Percentiles rank a stretch among this genome's conserved stretches.
These are phyloP conservation scores for Acanthurus lineatus DNA, from an alignment of 2,797 vertebrate species.

Conservation along the genomic window DNA sequence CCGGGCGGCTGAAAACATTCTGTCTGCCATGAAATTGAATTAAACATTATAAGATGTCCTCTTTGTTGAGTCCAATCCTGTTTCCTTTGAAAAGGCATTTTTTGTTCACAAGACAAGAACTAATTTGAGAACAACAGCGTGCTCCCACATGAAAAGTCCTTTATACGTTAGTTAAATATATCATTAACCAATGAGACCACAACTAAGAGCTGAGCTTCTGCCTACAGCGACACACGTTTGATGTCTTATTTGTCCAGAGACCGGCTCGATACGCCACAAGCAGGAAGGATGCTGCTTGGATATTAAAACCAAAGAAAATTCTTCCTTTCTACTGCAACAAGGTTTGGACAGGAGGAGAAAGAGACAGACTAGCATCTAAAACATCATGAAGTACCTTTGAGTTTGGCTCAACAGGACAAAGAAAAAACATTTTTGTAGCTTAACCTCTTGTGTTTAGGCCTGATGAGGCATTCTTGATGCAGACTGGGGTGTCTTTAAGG, in stretches of 20 bases:
- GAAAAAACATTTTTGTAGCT: no score
- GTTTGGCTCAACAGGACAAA: no score
- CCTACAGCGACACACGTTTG: not conserved
- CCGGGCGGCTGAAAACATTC: constrained; percentile 49
- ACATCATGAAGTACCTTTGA: no score
- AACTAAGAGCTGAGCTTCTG: not conserved
- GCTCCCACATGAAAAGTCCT: constrained; percentile 12
- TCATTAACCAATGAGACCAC: constrained; percentile 12
- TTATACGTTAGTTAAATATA: not conserved
- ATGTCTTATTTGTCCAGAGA: not conserved
- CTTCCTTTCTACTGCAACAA: no score
- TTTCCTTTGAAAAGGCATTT: constrained; percentile 15
- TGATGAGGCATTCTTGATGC: no score
- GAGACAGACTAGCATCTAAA: no score
- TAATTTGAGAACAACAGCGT: constrained; percentile 30
- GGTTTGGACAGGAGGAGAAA: not conserved
- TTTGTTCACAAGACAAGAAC: constrained; percentile 41
- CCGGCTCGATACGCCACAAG: not conserved
- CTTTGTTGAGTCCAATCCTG: constrained; percentile 40
- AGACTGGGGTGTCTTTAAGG: no score
- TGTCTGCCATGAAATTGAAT: constrained; percentile 67
- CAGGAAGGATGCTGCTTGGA: not conserved
- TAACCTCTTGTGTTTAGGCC: no score
- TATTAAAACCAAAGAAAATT: no score
- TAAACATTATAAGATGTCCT: constrained; percentile 44